These are phyloP conservation scores for Fukomys damarensis DNA, from an alignment of 2,113 vertebrate species.

Conservation along the genomic window DNA sequence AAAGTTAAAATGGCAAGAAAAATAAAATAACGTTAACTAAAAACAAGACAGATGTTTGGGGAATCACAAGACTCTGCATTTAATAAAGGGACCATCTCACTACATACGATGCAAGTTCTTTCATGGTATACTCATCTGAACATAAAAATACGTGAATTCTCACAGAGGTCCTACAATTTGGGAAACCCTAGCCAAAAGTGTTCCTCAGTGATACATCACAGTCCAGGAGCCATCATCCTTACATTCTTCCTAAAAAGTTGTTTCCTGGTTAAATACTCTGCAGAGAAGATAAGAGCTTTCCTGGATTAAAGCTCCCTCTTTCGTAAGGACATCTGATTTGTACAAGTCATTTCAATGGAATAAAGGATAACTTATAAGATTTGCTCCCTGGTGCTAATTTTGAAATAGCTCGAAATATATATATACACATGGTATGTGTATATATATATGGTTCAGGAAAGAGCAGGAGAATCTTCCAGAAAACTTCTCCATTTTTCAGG, in stretches of 20 bases:
- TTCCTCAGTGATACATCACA: neutral
- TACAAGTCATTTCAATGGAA: neutral
- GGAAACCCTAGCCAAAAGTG: neutral
- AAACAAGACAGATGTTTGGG: neutral
- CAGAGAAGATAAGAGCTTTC: neutral
- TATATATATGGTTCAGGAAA: no score
- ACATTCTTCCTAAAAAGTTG: neutral
- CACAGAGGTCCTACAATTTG: neutral
- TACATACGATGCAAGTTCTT: neutral
- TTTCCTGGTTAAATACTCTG: neutral
- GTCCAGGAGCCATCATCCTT: neutral
- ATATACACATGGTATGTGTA: no score
- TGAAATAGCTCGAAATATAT: neutral
- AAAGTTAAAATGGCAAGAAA: neutral
- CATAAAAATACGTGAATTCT: neutral
- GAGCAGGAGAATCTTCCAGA: neutral
- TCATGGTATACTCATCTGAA: neutral
- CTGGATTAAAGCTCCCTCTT: neutral
- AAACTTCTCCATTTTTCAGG: neutral
- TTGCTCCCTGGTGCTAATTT: neutral
- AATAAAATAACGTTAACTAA: neutral
- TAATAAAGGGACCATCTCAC: neutral
- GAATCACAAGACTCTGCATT: neutral
- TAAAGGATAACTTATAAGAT: neutral
- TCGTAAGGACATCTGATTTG: neutral